Percentiles rank a stretch among this genome's conserved stretches.
Conservation (phyloP, 2,888 invertebrate genomes). For the Plagodis dolabraria region DNA sequence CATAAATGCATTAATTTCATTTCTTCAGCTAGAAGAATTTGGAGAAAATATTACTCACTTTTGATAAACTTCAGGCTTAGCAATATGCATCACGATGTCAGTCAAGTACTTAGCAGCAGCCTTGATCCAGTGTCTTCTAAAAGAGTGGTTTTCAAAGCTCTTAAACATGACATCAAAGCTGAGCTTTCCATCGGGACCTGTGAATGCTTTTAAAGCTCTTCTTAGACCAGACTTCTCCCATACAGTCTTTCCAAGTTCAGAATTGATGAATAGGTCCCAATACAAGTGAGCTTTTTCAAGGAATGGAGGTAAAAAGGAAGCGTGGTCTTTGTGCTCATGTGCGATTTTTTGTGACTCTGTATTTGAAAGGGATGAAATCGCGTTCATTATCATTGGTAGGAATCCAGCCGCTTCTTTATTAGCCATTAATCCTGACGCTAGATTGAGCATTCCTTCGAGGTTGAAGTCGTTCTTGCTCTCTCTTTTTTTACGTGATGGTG, state of each 20-base stretch:
- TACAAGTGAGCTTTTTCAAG: constrained; percentile 87
- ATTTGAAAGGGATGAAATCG: constrained; percentile 85
- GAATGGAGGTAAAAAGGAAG: constrained; percentile 88
- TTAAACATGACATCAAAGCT: constrained; percentile 90
- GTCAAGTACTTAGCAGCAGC: constrained; percentile 90
- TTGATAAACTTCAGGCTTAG: constrained; percentile 90
- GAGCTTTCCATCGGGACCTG: constrained; percentile 88
- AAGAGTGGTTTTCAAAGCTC: constrained; percentile 91
- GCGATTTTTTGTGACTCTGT: constrained; percentile 86
- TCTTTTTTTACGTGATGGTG: constrained; percentile 59
- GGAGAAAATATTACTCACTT: constrained; percentile 74
- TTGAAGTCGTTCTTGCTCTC: constrained; percentile 73
- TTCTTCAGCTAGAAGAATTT: background rate
- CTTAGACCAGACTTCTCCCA: constrained; percentile 90
- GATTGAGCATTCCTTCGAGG: constrained; percentile 78
- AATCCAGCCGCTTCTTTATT: constrained; percentile 74
- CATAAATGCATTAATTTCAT: background rate
- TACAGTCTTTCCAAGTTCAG: constrained; percentile 90
- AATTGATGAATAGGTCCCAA: constrained; percentile 92
- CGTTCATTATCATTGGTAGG: constrained; percentile 88
- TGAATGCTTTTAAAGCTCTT: constrained; percentile 88
- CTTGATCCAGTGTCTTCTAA: constrained; percentile 92
- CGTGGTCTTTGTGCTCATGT: constrained; percentile 88
- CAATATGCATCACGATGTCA: constrained; percentile 89
- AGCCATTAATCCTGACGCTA: constrained; percentile 84